Base-by-base conservation (phyloP, 2,888 invertebrate genomes). In the Tachystola acroxantha region DNA sequence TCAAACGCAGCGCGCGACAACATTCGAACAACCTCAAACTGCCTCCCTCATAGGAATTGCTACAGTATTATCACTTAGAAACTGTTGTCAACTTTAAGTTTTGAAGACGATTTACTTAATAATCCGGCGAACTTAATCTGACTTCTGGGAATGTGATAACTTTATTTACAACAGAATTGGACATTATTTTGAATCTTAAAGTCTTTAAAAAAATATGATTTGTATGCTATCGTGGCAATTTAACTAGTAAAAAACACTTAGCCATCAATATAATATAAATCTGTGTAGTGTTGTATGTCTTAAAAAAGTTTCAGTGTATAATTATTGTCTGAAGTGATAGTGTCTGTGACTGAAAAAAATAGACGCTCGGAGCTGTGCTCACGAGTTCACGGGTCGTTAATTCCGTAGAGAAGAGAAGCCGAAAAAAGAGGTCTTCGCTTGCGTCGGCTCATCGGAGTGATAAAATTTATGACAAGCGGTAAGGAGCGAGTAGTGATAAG, bases 401-500 rank as follows among this genome's bases (percentile, higher is more conserved):
- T 64, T 77, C 70, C 52, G 55, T 56, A 64, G 59, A 64, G 65
- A 63, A 75, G 70, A 61, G 62, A 68, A 72, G 56, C 58, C 53
- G 62, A 74, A 69, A 68, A 73, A 69, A 71, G 64, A 73, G 64
- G 64, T 66, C 66, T 69, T 71, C 67, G 65, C 57, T 64, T 58
- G 68, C 67, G 67, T 76, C 69, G 73, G 77, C 62, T 78, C 81
- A 78, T 77, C 72, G 78, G 65, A 67, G 78, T 77, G 85, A 80
- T 78, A 81, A 74, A 77, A 82, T 85, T 84, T 80, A 82, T 81
- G 80, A 84, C 71, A 69, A 76, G 82, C 85, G 86, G 86, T 86
- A 85, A 86, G 84, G 60, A 73, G 65, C 66, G 53, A 64, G 59
- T 73, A 74, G 66, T 79, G 81, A 84, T 82, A 79, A 80, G 80